Evolutionary conservation across 2,797 vertebrate genomes (phyloP), one percentile per base, ranked within the genome.

Genomic region (Merluccius polli): DNA sequence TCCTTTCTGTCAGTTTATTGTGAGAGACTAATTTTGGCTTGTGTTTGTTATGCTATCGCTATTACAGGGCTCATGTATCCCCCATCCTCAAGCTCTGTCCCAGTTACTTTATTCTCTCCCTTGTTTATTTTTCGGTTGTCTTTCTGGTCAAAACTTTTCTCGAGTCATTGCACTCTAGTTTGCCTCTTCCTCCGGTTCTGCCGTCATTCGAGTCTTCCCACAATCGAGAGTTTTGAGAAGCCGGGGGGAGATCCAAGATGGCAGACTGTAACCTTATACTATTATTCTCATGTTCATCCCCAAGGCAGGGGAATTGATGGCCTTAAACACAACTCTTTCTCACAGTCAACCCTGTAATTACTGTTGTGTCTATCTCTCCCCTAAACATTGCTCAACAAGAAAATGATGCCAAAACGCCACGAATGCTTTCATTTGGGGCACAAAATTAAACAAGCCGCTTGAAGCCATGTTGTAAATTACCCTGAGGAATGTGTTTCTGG

Each of bases 341-440:
- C 84, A 87, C 78, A 92, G 88, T 84, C 88, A 89, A 94, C 93
- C 92, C 91, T 92, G 91, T 87, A 94, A 95, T 95, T 95, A 95
- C 89, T 82, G 91, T 86, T 84, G 84, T 94, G 94, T 94, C 93
- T 92, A 94, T 91, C 88, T 88, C 92, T 93, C 93, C 92, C 93
- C 95, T 94, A 95, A 95, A 95, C 93, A 93, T 88, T 94, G 92
- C 92, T 94, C 93, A 95, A 93, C 94, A 95, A 94, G 92, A 93
- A 92, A 93, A 94, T 92, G 94, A 95, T 94, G 92, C 93, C 94
- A 94, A 94, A 92, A 91, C 84, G 90, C 89, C 93, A 86, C 89
- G 93, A 95, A 95, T 90, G 88, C 90, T 94, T 94, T 95, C 90
- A 94, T 94, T 96, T 93, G 92, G 89, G 41, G 81, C 80, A 86